Base-by-base conservation (phyloP, 2,797 vertebrate genomes). In the Nannoperca australis region DNA sequence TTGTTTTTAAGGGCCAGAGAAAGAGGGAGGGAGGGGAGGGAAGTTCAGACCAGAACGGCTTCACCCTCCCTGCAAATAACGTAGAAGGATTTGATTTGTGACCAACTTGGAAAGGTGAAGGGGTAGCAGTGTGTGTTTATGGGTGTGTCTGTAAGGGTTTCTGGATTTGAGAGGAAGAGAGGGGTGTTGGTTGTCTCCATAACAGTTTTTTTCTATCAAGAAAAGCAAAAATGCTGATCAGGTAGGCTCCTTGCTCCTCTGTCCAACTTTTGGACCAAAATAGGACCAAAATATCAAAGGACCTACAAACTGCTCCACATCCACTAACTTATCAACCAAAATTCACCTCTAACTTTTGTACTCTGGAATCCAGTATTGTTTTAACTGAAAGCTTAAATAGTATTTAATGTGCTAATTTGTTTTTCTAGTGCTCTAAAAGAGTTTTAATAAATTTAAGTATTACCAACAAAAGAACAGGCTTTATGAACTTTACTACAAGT, bases 301-400 rank as follows among this genome's bases (percentile, higher is more conserved):
- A 88, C 73, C 81, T 30, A 72, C 84, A 85, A 70, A 68, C 76
- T 65, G 73, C 81, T 90, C 82, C 58, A 73, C 79, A 85, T 79
- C 74, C 42, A 51, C 66, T 71, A 74, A 78, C 63, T 68, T 61
- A 67, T 69, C 82, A 83, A 88, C 88, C 84, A 80, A 89, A 90
- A 44, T 84, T 87, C 88, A 89, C 87, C 87, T 92, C 79, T 79
- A 85, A 77, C 78, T 90, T 93, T 93, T 93, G 70, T 91, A 91
- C 83, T 85, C 85, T 87, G 81, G 76, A 86, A 85, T 87, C 78
- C 76, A 83, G 66, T 75, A 63, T 78, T 78, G 79, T 81, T 89
- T 87, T 80, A 78, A 78, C 56, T 70, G 50, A 82, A 70, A 88
- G 88, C 87, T 91, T 89, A 81, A 73, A 56, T 94, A 94, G 93